Evolutionary conservation across 2,797 vertebrate species (phyloP).

Genomic region (Knipowitschia caucasica): DNA sequence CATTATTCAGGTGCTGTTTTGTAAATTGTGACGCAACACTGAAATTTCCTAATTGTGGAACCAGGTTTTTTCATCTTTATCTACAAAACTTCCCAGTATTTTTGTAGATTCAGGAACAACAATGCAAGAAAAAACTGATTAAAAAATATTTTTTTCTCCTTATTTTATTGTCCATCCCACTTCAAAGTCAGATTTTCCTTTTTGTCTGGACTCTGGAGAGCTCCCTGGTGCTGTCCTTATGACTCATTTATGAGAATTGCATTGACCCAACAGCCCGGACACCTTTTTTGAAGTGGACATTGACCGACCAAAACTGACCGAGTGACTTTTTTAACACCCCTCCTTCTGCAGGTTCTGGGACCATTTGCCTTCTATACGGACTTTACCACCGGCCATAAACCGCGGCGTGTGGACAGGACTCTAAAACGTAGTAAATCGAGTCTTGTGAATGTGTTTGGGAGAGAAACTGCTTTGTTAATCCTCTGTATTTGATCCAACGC

Average conservation of each 20-base stretch:
- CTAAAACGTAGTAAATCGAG: conserved; percentile 54
- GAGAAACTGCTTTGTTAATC: conserved; percentile 57
- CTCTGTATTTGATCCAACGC: conserved; percentile 54
- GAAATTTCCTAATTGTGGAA: too few relatives aligned
- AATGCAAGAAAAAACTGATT: too few relatives aligned
- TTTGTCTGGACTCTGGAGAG: neutral
- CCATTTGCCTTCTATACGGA: conserved; percentile 61
- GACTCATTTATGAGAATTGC: neutral
- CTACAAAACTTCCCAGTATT: too few relatives aligned
- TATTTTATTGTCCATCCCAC: too few relatives aligned
- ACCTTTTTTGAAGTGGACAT: conserved; percentile 20
- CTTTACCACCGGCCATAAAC: conserved; percentile 63
- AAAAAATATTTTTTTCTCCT: too few relatives aligned
- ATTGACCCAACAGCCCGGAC: neutral
- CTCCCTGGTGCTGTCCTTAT: neutral
- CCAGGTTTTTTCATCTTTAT: too few relatives aligned
- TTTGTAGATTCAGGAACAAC: too few relatives aligned
- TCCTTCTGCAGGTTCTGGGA: conserved; percentile 35
- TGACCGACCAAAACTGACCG: conserved; percentile 42
- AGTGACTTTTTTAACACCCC: conserved; percentile 38
- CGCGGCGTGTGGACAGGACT: conserved; percentile 36
- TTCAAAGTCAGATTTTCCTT: too few relatives aligned
- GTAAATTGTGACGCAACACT: too few relatives aligned
- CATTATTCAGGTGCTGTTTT: too few relatives aligned
- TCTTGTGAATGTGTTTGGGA: conserved; percentile 17